Base-by-base conservation (phyloP, 1,140 invertebrate genomes). In the Drosophila sp. region DNA sequence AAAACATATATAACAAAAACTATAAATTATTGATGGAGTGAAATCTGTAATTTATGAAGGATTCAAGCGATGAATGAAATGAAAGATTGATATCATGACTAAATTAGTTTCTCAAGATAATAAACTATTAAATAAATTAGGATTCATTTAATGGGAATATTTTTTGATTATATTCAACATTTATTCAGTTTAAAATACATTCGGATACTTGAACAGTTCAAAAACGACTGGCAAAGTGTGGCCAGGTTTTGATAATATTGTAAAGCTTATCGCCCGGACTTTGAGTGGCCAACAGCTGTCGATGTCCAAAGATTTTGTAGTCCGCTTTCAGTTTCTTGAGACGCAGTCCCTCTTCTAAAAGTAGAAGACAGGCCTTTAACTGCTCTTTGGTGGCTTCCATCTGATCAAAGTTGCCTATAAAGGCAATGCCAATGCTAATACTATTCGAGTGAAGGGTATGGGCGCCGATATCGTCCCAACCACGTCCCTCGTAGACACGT, bases 381-480 rank as follows among this genome's bases (percentile, higher is more conserved):
- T 95, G 94, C 2, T 93, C 92, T 18, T 89, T 84, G 2, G 92
- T 65, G 5, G 92, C 93, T 25, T 93, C 93, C 7, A 92, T 58
- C 73, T 93, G 92, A 21, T 93, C 93, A 71, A 94, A 96, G 3
- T 93, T 94, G 0, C 96, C 96, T 58, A 97, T 94, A 57, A 96
- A 94, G 2, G 93, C 94, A 41, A 96, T 94, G 32, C 94, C 95
- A 40, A 94, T 91, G 48, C 93, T 93, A 14, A 86, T 91, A 7
- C 66, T 56, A 75, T 95, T 95, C 72, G 93, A 93, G 2, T 84
- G 74, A 0, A 79, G 72, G 0, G 94, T 92, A 73, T 95, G 94
- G 1, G 94, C 92, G 0, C 94, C 94, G 9, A 92, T 80, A 2
- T 62, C 65, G n/a, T 92, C 91, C 94, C 94, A 95, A 14, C 94